Base-by-base conservation (phyloP, 2,113 vertebrate species). In the Clarias magur region DNA sequence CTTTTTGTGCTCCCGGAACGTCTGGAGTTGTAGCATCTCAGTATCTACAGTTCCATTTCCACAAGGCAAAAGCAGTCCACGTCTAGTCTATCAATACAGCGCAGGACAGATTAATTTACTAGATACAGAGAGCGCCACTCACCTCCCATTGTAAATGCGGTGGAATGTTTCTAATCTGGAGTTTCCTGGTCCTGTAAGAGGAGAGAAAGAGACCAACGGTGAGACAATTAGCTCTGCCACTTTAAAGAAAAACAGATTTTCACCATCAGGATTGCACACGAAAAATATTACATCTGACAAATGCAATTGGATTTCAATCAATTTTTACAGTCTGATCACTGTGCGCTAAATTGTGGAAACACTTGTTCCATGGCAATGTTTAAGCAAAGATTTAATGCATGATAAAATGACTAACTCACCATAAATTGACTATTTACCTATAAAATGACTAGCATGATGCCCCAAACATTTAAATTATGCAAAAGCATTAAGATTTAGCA, bases 111-210 rank as follows among this genome's bases (percentile, higher is more conserved):
- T 57, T 67, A 7, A 25, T 56, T 38, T 68, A 59, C 56, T 21
- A 65, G 70, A 27, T 11, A 38, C 84, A 27, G 83, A 27, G 53
- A 16, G 38, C 13, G 15, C 19, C 19, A 94, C 96, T 96, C 57
- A 97, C 97, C 95, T 99, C 97, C 97, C 97, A 99, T 90, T 97
- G 96, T 91, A 99, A 94, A 93, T 98, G 97, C 23, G 97, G 97
- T 1, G 97, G 97, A 82, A 98, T 99, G 92, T 99, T 99, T 88
- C 97, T 92, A 92, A 99, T 98, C 91, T 98, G 97, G 88, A 99
- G 96, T 86, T 98, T 99, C 92, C 97, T 96, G 92, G 97, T 98
- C 95, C 97, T 99, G 93, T 19, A 87, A 84, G 88, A 21, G 87
- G 19, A 92, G 87, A 78, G 70, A 83, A 12, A 83, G 72, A 76